Evolutionary conservation across 2,888 invertebrate species (phyloP).

Genomic region (Eremobia ochroleuca): DNA sequence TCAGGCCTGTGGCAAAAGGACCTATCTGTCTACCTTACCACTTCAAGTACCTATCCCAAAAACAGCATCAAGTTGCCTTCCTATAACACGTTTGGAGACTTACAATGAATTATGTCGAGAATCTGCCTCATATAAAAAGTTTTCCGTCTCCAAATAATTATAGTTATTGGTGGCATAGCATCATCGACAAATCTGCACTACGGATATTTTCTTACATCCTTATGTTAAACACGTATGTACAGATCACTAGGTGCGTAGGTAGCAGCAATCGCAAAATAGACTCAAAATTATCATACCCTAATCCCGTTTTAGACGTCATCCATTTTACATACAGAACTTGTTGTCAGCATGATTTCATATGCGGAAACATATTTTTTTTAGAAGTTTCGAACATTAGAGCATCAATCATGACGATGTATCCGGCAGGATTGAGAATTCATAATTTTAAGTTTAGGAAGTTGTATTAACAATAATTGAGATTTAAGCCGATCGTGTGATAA

Average conservation of each 20-base stretch:
- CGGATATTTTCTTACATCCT: conserved; percentile 50
- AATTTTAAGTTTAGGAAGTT: conserved; percentile 87
- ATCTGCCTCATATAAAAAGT: conserved; percentile 23
- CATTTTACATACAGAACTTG: conserved; percentile 71
- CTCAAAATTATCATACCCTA: conserved; percentile 59
- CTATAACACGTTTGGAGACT: background rate
- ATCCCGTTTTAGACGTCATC: conserved; percentile 62
- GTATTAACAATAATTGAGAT: conserved; percentile 80
- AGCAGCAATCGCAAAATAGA: conserved; percentile 39
- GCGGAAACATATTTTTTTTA: conserved; percentile 82
- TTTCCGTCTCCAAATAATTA: conserved; percentile 38
- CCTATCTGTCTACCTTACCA: background rate
- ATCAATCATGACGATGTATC: conserved; percentile 85
- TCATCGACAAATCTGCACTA: conserved; percentile 38
- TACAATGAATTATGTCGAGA: background rate
- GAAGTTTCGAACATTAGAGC: conserved; percentile 70
- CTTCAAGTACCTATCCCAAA: background rate
- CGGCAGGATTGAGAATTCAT: conserved; percentile 84
- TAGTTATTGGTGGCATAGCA: conserved; percentile 25
- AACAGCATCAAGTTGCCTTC: background rate
- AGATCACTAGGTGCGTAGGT: conserved; percentile 19
- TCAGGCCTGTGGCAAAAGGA: background rate
- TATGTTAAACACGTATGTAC: conserved; percentile 11
- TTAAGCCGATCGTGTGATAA: conserved; percentile 80
- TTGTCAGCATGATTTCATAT: conserved; percentile 83